These are phyloP conservation scores for Centropus bengalensis DNA, from an alignment of 2,113 vertebrate species.

Conservation along the genomic window DNA sequence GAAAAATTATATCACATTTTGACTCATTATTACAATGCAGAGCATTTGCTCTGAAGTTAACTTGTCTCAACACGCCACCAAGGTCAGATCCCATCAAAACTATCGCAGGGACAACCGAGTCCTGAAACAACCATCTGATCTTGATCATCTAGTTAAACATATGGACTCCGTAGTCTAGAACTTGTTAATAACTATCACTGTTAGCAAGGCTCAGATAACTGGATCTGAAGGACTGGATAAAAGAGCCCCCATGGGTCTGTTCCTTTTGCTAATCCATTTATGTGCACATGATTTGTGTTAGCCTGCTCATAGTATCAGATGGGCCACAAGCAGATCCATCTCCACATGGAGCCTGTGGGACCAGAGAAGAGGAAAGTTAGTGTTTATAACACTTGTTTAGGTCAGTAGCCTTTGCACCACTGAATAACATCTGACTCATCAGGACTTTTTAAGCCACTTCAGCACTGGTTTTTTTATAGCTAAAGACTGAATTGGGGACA, in stretches of 20 bases:
- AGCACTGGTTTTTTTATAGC: neutral
- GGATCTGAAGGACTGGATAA: neutral
- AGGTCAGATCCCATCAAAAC: neutral
- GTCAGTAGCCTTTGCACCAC: neutral
- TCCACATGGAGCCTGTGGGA: neutral
- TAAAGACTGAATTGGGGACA: neutral
- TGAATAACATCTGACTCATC: neutral
- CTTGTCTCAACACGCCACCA: neutral
- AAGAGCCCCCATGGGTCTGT: neutral
- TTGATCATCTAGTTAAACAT: neutral
- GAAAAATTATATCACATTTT: neutral
- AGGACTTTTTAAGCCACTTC: neutral
- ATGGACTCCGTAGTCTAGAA: accelerated
- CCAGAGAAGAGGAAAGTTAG: neutral
- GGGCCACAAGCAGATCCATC: neutral
- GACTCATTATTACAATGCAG: neutral
- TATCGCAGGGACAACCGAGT: neutral
- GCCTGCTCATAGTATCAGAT: neutral
- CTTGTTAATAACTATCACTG: neutral
- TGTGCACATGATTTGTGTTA: neutral
- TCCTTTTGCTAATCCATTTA: neutral
- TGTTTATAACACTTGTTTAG: neutral
- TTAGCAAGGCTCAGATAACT: neutral
- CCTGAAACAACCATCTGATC: neutral
- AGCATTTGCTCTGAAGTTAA: neutral